Conservation (phyloP, 2,113 vertebrate genomes). For the Oncorhynchus masou region DNA sequence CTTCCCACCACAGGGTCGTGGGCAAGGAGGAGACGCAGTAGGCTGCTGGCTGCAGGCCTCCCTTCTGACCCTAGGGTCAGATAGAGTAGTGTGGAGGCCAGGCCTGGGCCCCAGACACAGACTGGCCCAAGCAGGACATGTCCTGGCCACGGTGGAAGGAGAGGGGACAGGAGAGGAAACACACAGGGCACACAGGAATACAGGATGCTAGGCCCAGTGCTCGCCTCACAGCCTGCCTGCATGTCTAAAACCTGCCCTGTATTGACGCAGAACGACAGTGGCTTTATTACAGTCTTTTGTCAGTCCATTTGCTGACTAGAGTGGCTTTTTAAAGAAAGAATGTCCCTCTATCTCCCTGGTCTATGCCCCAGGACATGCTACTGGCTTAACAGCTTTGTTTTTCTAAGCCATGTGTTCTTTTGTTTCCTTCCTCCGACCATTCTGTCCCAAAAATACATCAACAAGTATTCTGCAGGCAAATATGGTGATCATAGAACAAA, state of each 20-base stretch:
- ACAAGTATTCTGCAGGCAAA: conserved; percentile 32
- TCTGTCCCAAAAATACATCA: conserved; percentile 48
- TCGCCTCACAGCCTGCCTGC: conserved; percentile 33
- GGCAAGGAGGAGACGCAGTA: conserved; percentile 68
- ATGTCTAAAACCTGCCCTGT: conserved; percentile 69
- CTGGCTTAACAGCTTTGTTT: conserved; percentile 72
- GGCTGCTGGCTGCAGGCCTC: conserved; percentile 52
- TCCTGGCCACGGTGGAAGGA: conserved; percentile 11
- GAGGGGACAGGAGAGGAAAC: conserved; percentile 28
- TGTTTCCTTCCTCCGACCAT: conserved; percentile 71
- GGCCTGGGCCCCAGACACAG: not conserved
- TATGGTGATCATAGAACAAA: conserved; percentile 21
- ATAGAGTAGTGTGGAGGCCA: conserved; percentile 31
- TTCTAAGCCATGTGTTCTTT: conserved; percentile 73
- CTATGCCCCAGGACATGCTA: conserved; percentile 74
- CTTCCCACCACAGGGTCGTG: conserved; percentile 74
- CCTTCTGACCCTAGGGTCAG: conserved; percentile 65
- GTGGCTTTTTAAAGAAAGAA: conserved; percentile 76
- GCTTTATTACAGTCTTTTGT: conserved; percentile 76
- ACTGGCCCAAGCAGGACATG: not conserved
- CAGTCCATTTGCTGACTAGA: conserved; percentile 80
- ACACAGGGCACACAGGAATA: conserved; percentile 50
- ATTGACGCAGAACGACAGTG: conserved; percentile 74
- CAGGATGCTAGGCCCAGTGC: conserved; percentile 54
- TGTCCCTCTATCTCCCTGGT: conserved; percentile 68